phyloP scores from a whole-genome alignment of 2,888 invertebrate species.

The Mythimna albipuncta region DNA sequence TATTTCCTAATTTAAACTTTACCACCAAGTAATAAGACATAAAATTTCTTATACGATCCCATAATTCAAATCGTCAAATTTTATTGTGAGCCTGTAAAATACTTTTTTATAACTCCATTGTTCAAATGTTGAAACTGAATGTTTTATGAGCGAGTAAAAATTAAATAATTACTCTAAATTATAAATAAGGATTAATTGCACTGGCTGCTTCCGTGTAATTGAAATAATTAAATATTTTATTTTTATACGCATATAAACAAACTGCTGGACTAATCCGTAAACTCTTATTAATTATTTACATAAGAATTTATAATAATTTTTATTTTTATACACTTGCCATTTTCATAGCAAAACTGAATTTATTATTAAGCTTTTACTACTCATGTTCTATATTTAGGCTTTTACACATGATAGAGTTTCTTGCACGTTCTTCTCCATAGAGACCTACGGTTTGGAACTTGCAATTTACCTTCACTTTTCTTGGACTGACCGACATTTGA shows the following conservation, averaged over 20 bases:
- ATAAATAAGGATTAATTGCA: conserved; percentile 12
- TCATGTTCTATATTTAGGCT: too few species aligned
- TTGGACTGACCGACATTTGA: too few species aligned
- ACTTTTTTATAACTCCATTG: conserved; percentile 36
- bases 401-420: too few species aligned
- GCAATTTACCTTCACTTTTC: too few species aligned
- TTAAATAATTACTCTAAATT: conserved; percentile 28
- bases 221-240: conserved; percentile 6
- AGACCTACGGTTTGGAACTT: too few species aligned
- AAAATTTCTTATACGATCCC: conserved; percentile 30
- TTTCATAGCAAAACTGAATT: background rate
- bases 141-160: conserved; percentile 34
- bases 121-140: conserved; percentile 41
- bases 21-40: conserved; percentile 47
- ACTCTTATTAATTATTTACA: conserved; percentile 19
- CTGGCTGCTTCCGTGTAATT: background rate
- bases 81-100: conserved; percentile 49
- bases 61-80: conserved; percentile 52
- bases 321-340: conserved; percentile 4
- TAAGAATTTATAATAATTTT: conserved; percentile 8
- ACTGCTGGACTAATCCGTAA: background rate
- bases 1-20: conserved; percentile 53
- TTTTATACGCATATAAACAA: conserved; percentile 10
- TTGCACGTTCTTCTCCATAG: too few species aligned
- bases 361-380: too few species aligned